Evolutionary conservation across 2,888 invertebrate genomes (phyloP).

Genomic region (Sympetrum striolatum): DNA sequence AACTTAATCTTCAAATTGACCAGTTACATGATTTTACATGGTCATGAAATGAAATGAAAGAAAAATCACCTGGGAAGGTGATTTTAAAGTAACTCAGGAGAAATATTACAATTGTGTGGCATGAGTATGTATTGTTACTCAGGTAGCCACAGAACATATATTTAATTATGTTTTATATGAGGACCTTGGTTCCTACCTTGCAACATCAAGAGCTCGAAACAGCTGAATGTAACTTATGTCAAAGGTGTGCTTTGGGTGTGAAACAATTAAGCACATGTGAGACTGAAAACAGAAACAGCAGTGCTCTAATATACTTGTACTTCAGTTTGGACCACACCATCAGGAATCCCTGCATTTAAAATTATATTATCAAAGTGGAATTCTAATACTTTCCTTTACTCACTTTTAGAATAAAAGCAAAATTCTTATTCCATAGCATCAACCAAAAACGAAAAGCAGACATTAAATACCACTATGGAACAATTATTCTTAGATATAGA

Average conservation of each 20-base stretch:
- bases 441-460: no score
- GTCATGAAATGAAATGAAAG: no score
- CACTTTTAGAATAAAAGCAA: not conserved
- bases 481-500: no score
- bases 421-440: not conserved
- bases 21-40: no score
- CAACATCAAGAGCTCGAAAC: slow-evolving; percentile 79
- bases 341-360: slow-evolving; percentile 66
- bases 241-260: slow-evolving; percentile 72
- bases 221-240: slow-evolving; percentile 82
- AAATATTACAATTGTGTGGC: no score
- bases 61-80: no score
- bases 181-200: slow-evolving; percentile 66
- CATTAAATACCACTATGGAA: no score
- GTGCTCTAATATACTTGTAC: slow-evolving; percentile 70
- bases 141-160: no score
- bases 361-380: not conserved
- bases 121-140: no score
- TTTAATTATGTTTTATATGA: not conserved
- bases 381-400: not conserved
- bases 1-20: no score
- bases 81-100: no score
- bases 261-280: slow-evolving; percentile 78
- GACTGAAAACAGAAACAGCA: slow-evolving; percentile 78
- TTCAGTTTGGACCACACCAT: slow-evolving; percentile 72